These are phyloP conservation scores for Natator depressus DNA, from an alignment of 2,113 vertebrate species.

Conservation along the genomic window DNA sequence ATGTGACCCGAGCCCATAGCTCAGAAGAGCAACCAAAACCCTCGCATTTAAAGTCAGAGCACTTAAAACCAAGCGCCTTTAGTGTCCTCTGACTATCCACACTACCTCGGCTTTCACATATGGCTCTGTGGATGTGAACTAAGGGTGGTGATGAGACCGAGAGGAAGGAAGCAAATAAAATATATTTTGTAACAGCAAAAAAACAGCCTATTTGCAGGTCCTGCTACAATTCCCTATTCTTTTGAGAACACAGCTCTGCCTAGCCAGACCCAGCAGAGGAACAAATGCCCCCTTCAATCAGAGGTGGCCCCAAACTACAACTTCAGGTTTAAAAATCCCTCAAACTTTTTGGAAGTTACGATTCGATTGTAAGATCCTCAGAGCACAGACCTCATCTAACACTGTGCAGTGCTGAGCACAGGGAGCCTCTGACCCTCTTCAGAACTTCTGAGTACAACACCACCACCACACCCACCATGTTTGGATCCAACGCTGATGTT, in stretches of 20 bases:
- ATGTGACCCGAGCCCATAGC: accelerated
- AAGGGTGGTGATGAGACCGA: background rate
- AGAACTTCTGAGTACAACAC: background rate
- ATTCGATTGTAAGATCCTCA: background rate
- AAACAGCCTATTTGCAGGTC: background rate
- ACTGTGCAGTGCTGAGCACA: background rate
- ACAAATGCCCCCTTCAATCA: accelerated
- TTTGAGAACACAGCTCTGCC: background rate
- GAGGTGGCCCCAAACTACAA: background rate
- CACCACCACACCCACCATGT: background rate
- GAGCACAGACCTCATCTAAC: background rate
- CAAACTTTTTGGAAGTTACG: background rate
- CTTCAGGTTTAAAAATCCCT: background rate
- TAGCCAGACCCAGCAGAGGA: accelerated
- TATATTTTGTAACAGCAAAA: background rate
- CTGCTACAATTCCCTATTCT: background rate
- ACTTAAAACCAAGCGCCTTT: accelerated
- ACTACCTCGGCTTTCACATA: background rate
- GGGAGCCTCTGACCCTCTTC: background rate
- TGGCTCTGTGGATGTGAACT: background rate
- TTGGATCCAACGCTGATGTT: background rate
- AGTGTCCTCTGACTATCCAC: accelerated
- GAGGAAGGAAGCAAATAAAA: background rate
- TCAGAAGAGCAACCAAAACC: background rate
- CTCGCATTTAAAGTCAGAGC: background rate